These are phyloP conservation scores for Drosophila robusta DNA, from an alignment of 2,888 invertebrate genomes.

Conservation along the genomic window DNA sequence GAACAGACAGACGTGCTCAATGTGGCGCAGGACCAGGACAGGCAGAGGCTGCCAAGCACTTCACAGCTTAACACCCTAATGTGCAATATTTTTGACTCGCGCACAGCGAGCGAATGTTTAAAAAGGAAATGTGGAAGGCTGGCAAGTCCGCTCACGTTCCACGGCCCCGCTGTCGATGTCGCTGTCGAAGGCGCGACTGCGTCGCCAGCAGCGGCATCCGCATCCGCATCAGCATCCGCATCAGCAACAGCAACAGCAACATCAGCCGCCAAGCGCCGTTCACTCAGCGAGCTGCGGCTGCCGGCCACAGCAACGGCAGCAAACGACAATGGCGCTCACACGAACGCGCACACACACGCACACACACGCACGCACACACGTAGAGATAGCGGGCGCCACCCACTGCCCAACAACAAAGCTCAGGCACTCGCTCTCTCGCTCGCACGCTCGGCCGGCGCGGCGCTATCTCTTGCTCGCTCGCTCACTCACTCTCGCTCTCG, in stretches of 20 bases:
- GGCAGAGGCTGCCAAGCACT: constrained; percentile 69
- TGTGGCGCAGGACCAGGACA: constrained; percentile 35
- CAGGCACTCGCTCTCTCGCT: constrained; percentile 15
- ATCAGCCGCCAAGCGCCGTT: constrained; percentile 46
- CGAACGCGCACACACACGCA: constrained; percentile 24
- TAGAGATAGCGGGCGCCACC: constrained; percentile 60
- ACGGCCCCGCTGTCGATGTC: constrained; percentile 34
- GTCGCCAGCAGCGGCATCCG: constrained; percentile 39
- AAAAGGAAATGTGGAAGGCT: constrained; percentile 53
- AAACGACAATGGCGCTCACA: constrained; percentile 56
- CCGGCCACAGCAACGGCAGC: constrained; percentile 18
- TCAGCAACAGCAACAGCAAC: constrained; percentile 32
- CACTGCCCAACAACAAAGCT: constrained; percentile 48
- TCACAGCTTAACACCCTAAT: constrained; percentile 84
- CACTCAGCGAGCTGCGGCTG: constrained; percentile 32
- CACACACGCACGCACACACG: constrained; percentile 26
- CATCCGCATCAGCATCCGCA: constrained; percentile 23
- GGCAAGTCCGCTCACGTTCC: constrained; percentile 32
- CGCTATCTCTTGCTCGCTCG: constrained; percentile 21
- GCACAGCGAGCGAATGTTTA: constrained; percentile 38
- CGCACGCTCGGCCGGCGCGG: constrained; percentile 8
- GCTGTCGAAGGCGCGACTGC: constrained; percentile 57
- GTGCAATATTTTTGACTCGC: constrained; percentile 79
- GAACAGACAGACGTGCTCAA: constrained; percentile 33
- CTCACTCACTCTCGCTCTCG: constrained; percentile 41